phyloP scores from a whole-genome alignment of 2,797 vertebrate species.

The Nyctibius grandis region DNA sequence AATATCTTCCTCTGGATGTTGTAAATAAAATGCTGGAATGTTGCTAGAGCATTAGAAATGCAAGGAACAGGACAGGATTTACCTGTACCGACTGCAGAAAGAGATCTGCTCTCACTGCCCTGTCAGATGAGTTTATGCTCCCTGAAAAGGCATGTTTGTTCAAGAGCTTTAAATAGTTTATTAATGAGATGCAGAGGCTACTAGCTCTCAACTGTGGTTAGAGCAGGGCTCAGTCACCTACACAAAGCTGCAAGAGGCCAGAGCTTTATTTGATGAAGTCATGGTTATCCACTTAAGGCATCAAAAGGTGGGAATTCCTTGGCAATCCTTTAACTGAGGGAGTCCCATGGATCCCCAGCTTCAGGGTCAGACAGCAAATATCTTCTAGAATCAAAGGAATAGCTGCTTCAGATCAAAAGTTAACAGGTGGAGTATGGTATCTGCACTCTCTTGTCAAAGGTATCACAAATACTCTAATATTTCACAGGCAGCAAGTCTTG shows the following conservation, averaged over 20 bases:
- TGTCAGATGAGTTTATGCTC: conserved; percentile 34
- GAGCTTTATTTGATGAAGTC: neutral
- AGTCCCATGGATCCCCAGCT: neutral
- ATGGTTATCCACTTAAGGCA: neutral
- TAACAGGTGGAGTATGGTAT: neutral
- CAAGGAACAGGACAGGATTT: conserved; percentile 53
- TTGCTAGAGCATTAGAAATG: conserved; percentile 33
- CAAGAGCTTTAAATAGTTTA: conserved; percentile 35
- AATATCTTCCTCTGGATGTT: conserved; percentile 29
- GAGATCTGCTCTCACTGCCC: neutral
- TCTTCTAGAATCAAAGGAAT: neutral
- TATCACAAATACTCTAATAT: neutral
- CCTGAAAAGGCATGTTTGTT: conserved; percentile 29
- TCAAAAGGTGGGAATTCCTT: neutral
- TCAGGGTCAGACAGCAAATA: neutral
- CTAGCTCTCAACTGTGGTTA: neutral
- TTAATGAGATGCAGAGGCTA: conserved; percentile 6
- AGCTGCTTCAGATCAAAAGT: neutral
- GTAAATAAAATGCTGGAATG: conserved; percentile 62
- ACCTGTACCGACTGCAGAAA: conserved; percentile 33
- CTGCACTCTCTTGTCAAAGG: neutral
- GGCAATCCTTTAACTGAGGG: neutral
- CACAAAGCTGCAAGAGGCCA: neutral
- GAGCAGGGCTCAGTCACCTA: neutral
- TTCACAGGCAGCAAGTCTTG: neutral